These are phyloP conservation scores for honey bee (Apis mellifera) DNA, from an alignment of 1,140 invertebrate genomes.

Conservation along the genomic window DNA sequence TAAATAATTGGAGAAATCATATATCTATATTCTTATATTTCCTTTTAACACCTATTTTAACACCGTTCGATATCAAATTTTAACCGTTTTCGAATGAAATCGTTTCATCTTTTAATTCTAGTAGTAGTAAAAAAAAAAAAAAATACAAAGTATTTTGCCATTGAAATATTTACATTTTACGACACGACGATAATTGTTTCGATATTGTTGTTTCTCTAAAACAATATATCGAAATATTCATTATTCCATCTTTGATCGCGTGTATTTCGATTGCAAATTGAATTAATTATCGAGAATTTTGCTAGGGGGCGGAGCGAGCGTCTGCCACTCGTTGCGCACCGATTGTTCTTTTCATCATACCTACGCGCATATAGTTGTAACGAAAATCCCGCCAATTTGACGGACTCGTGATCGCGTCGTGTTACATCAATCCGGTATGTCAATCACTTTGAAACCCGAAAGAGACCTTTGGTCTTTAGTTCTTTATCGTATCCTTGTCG, in stretches of 20 bases:
- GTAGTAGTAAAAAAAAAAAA: no score
- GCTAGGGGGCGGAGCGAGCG: neutral
- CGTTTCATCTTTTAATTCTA: neutral
- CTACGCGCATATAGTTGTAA: neutral
- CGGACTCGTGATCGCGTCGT: neutral
- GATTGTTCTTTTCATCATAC: neutral
- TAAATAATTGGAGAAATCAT: conserved; percentile 61
- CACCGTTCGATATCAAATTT: neutral
- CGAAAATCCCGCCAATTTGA: conserved; percentile 3
- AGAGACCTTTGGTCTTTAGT: conserved; percentile 49
- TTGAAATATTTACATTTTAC: neutral
- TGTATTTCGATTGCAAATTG: neutral
- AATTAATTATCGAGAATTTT: neutral
- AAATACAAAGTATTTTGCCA: no score
- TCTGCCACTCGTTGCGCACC: neutral
- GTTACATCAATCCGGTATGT: neutral
- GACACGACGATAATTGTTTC: no score
- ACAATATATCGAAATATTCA: no score
- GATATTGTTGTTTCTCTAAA: no score
- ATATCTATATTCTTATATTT: neutral
- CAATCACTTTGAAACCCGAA: neutral
- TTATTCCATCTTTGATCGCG: no score
- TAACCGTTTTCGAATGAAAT: neutral
- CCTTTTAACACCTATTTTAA: neutral
- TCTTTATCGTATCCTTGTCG: conserved; percentile 47